Evolutionary conservation across 2,113 vertebrate species (phyloP).

Genomic region (Sinosuthora webbiana): DNA sequence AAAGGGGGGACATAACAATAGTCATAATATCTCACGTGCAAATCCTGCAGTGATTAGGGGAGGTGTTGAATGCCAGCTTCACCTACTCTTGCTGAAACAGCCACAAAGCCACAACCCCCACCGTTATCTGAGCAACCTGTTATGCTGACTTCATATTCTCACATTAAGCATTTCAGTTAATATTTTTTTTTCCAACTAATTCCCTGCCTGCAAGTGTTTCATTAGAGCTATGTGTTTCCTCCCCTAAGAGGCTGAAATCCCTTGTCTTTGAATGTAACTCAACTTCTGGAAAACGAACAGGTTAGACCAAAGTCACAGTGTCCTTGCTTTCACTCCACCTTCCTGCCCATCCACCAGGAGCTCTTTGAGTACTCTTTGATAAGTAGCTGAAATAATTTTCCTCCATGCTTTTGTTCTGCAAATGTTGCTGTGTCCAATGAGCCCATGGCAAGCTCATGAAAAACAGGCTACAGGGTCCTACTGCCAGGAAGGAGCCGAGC

Average conservation of each 20-base stretch:
- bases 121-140: rapidly evolving
- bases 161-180: neutral
- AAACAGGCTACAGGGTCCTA: neutral
- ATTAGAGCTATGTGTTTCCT: neutral
- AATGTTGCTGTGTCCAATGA: neutral
- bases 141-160: neutral
- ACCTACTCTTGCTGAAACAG: neutral
- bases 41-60: neutral
- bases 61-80: neutral
- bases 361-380: neutral
- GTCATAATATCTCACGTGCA: neutral
- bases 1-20: neutral
- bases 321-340: neutral
- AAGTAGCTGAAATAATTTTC: neutral
- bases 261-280: neutral
- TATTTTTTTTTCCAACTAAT: neutral
- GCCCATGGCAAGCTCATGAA: neutral
- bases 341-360: neutral
- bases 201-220: neutral
- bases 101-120: neutral
- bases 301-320: neutral
- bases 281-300: neutral
- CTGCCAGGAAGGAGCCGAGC: neutral
- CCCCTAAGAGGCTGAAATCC: neutral
- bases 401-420: neutral